Percentiles rank a stretch among this genome's conserved stretches.
These are phyloP conservation scores for Gallinago jamesoni DNA, from an alignment of 2,113 vertebrate species.

Conservation along the genomic window DNA sequence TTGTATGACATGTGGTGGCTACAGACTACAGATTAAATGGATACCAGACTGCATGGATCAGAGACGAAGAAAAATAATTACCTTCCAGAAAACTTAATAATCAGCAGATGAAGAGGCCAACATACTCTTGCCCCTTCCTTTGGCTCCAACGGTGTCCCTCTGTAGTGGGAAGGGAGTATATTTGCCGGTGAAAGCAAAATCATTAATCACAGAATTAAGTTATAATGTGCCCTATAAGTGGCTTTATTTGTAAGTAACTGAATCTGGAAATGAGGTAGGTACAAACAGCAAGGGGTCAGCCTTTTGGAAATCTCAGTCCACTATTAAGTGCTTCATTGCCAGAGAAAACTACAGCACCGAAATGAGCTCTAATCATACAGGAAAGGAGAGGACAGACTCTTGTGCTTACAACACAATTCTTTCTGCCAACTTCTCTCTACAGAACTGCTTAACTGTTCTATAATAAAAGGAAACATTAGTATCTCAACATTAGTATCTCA, in stretches of 20 bases:
- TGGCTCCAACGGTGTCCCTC: background rate
- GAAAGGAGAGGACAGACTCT: background rate
- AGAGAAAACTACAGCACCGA: background rate
- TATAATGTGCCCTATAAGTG: background rate
- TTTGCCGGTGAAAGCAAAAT: background rate
- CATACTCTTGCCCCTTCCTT: background rate
- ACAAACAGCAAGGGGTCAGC: background rate
- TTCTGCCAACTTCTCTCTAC: background rate
- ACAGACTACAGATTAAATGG: background rate
- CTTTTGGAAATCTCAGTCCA: background rate
- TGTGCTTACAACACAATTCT: background rate
- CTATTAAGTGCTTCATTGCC: background rate
- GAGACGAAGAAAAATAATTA: background rate
- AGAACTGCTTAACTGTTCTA: background rate
- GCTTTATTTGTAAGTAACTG: background rate
- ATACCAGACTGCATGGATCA: background rate
- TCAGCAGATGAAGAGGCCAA: background rate
- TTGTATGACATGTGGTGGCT: background rate
- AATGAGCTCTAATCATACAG: background rate
- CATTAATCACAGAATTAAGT: constrained; percentile 18
- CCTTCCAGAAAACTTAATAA: constrained; percentile 17
- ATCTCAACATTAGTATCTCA: background rate
- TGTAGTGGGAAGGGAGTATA: background rate
- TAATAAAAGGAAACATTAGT: background rate
- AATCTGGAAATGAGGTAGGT: background rate